Conservation (phyloP, 2,113 vertebrate genomes). For the Nesogale talazaci region DNA sequence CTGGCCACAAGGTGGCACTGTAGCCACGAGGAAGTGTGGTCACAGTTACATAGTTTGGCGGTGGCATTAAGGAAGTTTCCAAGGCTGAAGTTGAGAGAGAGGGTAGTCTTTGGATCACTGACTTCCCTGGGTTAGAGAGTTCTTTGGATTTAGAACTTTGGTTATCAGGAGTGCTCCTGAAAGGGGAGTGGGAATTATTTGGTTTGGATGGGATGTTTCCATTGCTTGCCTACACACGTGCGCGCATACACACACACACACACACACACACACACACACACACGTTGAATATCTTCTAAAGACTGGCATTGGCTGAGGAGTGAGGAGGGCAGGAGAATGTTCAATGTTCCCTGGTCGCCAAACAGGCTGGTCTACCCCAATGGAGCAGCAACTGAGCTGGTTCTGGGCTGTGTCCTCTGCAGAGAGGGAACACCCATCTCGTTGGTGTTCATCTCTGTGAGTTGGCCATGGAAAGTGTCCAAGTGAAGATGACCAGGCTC, state of each 20-base stretch:
- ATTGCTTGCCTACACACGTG: not conserved
- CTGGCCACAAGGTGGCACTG: constrained; percentile 85
- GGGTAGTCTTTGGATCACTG: not conserved
- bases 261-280: not conserved
- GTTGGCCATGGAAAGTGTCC: not conserved
- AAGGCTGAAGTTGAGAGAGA: constrained; percentile 53
- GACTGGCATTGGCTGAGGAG: not conserved
- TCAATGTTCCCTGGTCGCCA: not conserved
- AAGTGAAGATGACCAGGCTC: not conserved
- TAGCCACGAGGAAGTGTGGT: constrained; percentile 55
- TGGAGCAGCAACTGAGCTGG: not conserved
- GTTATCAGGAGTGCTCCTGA: not conserved
- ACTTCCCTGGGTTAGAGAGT: not conserved
- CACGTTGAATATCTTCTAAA: not conserved
- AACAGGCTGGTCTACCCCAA: not conserved
- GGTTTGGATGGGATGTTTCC: not conserved
- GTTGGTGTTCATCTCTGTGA: constrained; percentile 39
- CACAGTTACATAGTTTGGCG: constrained; percentile 80
- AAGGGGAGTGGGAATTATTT: constrained; percentile 12
- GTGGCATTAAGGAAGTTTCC: constrained; percentile 59
- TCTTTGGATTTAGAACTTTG: not conserved
- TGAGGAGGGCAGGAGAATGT: not conserved
- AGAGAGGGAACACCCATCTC: not conserved
- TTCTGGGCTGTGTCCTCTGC: not conserved
- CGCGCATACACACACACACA: not conserved